Evolutionary conservation across 2,888 invertebrate species (phyloP).

Genomic region (Plutella xylostella): DNA sequence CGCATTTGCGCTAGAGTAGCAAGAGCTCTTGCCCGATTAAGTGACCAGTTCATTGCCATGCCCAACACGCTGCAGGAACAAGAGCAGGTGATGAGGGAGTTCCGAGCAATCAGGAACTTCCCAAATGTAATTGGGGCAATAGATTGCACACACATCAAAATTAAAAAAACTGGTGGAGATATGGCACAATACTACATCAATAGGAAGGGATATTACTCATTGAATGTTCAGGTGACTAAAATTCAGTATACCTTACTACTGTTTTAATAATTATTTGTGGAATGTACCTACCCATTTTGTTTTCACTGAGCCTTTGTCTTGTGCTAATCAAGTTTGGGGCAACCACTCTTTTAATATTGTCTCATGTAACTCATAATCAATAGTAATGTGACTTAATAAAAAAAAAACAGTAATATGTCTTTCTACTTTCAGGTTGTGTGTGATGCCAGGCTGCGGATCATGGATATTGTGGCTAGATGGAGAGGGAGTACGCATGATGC

Average conservation of each 20-base stretch:
- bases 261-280: conserved; percentile 8
- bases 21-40: not conserved
- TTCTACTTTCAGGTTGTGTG: conserved; percentile 14
- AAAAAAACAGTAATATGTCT: not conserved
- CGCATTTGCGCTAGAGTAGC: conserved; percentile 1
- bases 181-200: no score
- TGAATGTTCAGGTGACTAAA: no score
- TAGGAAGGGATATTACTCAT: no score
- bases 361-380: not conserved
- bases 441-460: conserved; percentile 10
- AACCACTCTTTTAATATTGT: no score
- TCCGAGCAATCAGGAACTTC: conserved; percentile 1
- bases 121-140: no score
- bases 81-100: not conserved
- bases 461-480: conserved; percentile 11
- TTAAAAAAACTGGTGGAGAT: conserved; percentile 12
- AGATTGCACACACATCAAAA: conserved; percentile 17
- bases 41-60: not conserved
- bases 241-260: no score
- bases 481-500: no score
- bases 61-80: not conserved
- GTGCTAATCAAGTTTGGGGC: no score
- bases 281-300: not conserved
- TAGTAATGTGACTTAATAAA: not conserved
- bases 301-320: not conserved